These are phyloP conservation scores for Drosophila lini DNA, from an alignment of 1,140 invertebrate genomes.

Conservation along the genomic window DNA sequence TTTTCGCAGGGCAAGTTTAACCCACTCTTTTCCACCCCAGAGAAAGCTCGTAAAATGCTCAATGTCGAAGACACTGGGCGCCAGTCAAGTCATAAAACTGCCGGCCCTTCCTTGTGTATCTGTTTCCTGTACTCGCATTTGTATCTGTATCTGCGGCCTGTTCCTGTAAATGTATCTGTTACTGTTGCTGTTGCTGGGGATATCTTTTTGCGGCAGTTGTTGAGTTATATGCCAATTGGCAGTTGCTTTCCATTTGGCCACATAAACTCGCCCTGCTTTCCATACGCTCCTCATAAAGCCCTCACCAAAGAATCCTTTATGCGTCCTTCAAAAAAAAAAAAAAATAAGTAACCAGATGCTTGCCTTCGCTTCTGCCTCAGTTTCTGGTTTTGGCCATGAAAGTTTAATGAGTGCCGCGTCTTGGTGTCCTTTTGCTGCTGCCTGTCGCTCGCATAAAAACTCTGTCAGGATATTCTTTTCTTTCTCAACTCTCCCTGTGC, in stretches of 20 bases:
- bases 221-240: slow-evolving; percentile 72
- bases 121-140: slow-evolving; percentile 21
- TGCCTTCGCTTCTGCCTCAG: slow-evolving; percentile 4
- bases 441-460: slow-evolving; percentile 43
- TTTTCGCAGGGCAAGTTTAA: slow-evolving; percentile 12
- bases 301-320: slow-evolving; percentile 20
- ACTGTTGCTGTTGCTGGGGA: slow-evolving; percentile 7
- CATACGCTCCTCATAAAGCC: slow-evolving; percentile 35
- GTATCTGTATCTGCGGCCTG: slow-evolving; percentile 36
- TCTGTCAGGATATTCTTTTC: slow-evolving; percentile 29
- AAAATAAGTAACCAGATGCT: slow-evolving; percentile 41
- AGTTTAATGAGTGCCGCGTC: slow-evolving; percentile 60
- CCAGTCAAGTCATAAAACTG: slow-evolving; percentile 67
- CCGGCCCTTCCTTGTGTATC: slow-evolving; percentile 34
- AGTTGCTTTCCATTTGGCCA: slow-evolving; percentile 64
- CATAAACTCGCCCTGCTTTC: slow-evolving; percentile 53
- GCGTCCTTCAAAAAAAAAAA: slow-evolving; percentile 19
- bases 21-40: background rate
- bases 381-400: slow-evolving; percentile 57
- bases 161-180: slow-evolving; percentile 14
- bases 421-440: slow-evolving; percentile 31
- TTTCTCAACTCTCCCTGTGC: slow-evolving; percentile 11
- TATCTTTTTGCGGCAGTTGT: slow-evolving; percentile 42
- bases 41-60: slow-evolving; percentile 54
- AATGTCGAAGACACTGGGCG: slow-evolving; percentile 63